Evolutionary conservation across 2,888 invertebrate species (phyloP).

Genomic region (Limnephilus auricula): DNA sequence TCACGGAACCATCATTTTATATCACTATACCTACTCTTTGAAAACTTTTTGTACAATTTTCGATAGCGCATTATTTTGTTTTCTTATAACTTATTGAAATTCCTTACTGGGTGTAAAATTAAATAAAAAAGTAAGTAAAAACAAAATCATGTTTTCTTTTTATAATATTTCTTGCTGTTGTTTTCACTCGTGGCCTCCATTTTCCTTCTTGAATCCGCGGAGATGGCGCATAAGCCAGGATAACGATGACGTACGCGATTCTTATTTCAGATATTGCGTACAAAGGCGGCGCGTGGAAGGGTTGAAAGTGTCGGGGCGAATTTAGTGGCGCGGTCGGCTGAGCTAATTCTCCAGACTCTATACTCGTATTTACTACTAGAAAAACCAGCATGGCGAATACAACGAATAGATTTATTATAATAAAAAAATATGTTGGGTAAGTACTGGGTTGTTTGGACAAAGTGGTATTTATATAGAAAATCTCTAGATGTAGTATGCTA

Average conservation of each 20-base stretch:
- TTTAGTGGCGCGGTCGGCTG: conserved; percentile 45
- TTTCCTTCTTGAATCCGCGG: neutral
- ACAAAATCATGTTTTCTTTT: too few species aligned
- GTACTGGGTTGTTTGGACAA: neutral
- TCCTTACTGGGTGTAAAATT: too few species aligned
- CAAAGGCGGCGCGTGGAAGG: conserved; percentile 19
- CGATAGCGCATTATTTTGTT: too few species aligned
- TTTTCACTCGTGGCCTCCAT: neutral
- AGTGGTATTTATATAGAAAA: neutral
- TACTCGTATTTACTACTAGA: neutral
- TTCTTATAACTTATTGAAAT: too few species aligned
- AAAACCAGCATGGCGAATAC: neutral
- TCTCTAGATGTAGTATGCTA: neutral
- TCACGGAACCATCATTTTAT: too few species aligned
- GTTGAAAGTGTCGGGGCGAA: conserved; percentile 53
- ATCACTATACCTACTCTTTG: too few species aligned
- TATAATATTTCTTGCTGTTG: neutral
- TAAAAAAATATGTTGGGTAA: neutral
- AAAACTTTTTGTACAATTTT: too few species aligned
- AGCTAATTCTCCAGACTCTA: conserved; percentile 34
- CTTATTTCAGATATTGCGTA: conserved; percentile 64
- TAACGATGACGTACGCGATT: conserved; percentile 65
- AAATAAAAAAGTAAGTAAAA: too few species aligned
- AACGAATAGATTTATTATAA: neutral
- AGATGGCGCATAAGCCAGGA: conserved; percentile 61